A percentile compares a stretch with the other conserved stretches of the same genome.
These are phyloP conservation scores for Microcebus griseorufus DNA, from an alignment of 2,113 vertebrate species.

Conservation along the genomic window DNA sequence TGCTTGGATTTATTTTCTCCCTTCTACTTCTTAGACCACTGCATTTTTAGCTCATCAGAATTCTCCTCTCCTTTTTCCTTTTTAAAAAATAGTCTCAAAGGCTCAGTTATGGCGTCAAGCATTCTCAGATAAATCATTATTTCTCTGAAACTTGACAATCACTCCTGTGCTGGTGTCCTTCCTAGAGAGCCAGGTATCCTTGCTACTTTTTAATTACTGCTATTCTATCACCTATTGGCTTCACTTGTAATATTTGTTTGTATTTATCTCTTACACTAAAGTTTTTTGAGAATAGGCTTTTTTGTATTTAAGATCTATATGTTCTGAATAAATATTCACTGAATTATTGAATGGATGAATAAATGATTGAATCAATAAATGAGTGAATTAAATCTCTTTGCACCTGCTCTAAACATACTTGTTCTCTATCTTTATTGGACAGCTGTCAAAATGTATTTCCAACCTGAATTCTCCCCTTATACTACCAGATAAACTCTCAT, in stretches of 20 bases:
- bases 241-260: neutral
- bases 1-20: neutral
- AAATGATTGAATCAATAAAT: neutral
- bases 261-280: neutral
- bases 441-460: neutral
- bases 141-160: neutral
- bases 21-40: neutral
- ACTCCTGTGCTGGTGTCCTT: neutral
- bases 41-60: neutral
- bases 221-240: neutral
- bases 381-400: neutral
- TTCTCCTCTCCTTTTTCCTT: neutral
- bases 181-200: neutral
- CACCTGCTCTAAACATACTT: neutral
- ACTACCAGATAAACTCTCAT: neutral
- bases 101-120: neutral
- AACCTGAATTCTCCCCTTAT: neutral
- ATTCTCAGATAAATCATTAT: neutral
- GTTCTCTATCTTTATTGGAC: neutral
- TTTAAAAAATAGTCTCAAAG: neutral
- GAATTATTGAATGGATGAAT: neutral
- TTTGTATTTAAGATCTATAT: neutral
- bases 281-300: neutral
- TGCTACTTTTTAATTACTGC: neutral
- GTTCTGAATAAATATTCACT: neutral